A percentile compares a stretch with the other conserved stretches of the same genome.
Evolutionary conservation across 2,113 vertebrate species (phyloP).

Genomic region (Meleagris gallopavo): DNA sequence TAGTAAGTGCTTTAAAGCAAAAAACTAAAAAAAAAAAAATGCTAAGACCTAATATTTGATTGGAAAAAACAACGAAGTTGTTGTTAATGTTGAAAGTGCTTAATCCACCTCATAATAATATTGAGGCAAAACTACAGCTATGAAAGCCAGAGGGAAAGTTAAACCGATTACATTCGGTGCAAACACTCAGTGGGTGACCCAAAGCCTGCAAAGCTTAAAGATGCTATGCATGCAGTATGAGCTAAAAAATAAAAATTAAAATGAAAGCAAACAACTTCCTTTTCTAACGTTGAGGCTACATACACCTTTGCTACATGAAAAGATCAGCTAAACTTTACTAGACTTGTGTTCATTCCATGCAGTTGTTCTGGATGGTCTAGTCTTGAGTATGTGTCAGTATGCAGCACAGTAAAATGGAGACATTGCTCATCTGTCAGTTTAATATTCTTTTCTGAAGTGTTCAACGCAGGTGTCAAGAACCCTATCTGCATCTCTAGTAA

Average conservation of each 20-base stretch:
- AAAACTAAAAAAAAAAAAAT: neutral
- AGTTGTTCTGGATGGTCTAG: neutral
- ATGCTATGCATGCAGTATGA: neutral
- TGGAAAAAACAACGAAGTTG: neutral
- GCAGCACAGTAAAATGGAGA: neutral
- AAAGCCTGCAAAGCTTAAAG: neutral
- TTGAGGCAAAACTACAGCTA: neutral
- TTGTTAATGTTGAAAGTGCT: neutral
- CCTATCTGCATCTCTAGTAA: slow-evolving; percentile 3
- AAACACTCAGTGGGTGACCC: neutral
- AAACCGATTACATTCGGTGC: neutral
- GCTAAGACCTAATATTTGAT: neutral
- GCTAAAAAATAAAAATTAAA: neutral
- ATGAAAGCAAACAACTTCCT: neutral
- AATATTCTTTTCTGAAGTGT: neutral
- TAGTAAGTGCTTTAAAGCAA: neutral
- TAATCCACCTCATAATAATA: neutral
- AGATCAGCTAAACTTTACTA: neutral
- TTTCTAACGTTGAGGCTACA: neutral
- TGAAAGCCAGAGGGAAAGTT: neutral
- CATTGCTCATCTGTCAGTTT: neutral
- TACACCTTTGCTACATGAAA: neutral
- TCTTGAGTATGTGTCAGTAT: neutral
- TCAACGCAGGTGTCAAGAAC: neutral
- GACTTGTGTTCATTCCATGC: neutral